These are phyloP conservation scores for Catalaphyllia jardinei DNA, from an alignment of 64 coral and sea anemone genomes.

Conservation along the genomic window DNA sequence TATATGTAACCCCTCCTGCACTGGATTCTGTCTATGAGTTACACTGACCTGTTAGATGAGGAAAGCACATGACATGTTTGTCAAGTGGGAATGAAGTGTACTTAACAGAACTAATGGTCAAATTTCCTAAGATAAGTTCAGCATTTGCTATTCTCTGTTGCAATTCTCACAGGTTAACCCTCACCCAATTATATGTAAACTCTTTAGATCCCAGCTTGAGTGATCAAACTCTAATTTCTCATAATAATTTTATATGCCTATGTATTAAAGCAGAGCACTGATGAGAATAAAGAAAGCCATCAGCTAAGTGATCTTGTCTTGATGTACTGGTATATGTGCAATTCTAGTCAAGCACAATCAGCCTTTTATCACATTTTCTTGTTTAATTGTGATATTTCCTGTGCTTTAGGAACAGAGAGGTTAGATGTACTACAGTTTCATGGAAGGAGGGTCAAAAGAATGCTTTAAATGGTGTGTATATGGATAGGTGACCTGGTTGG, in stretches of 20 bases:
- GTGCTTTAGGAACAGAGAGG: neutral
- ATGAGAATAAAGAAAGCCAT: too few species aligned
- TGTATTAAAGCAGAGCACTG: neutral
- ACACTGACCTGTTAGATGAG: too few species aligned
- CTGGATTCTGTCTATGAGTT: too few species aligned
- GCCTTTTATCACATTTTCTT: neutral
- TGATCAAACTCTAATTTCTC: neutral
- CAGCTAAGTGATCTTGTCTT: too few species aligned
- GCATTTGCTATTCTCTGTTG: too few species aligned
- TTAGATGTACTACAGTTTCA: constrained; percentile 35
- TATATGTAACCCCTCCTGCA: too few species aligned
- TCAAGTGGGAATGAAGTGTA: too few species aligned
- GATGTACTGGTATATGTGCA: neutral
- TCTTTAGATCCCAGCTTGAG: neutral
- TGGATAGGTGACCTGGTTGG: too few species aligned
- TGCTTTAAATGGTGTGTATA: constrained; percentile 1
- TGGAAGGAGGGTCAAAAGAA: constrained; percentile 43
- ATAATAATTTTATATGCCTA: neutral
- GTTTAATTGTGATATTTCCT: neutral
- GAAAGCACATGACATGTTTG: too few species aligned
- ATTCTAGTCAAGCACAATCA: neutral
- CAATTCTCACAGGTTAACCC: too few species aligned
- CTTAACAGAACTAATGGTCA: too few species aligned
- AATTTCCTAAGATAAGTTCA: too few species aligned
- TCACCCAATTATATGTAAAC: neutral